These are phyloP conservation scores for Tokudaia tokunoshimensis DNA, from an alignment of 2,797 vertebrate species.

Conservation along the genomic window DNA sequence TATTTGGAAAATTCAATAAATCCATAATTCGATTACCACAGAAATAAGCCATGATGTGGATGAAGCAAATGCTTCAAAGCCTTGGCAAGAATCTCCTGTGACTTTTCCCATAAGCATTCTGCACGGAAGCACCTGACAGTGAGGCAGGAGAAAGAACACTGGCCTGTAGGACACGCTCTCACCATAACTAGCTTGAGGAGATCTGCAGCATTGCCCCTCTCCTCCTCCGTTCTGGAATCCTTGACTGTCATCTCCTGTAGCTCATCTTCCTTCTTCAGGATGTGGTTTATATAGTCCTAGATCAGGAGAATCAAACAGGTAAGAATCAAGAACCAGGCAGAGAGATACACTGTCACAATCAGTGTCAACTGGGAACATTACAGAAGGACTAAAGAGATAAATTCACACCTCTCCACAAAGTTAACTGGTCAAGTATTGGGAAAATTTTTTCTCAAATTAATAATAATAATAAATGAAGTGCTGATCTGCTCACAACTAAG, in stretches of 20 bases:
- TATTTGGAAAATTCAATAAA: conserved; percentile 23
- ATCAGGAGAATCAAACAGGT: background rate
- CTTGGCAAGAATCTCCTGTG: background rate
- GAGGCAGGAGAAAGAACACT: background rate
- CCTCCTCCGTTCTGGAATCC: conserved; percentile 91
- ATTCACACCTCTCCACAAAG: background rate
- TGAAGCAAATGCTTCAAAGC: background rate
- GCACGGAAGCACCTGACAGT: background rate
- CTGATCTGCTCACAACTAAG: background rate
- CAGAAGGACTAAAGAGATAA: background rate
- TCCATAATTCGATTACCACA: background rate
- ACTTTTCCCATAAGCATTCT: background rate
- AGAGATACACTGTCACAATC: background rate
- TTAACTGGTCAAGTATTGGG: background rate
- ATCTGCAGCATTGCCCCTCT: conserved; percentile 87
- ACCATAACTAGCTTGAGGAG: conserved; percentile 91
- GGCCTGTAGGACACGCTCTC: conserved; percentile 56
- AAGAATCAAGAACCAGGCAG: background rate
- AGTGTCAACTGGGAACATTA: background rate
- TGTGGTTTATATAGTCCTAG: conserved; percentile 92
- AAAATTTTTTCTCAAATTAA: background rate
- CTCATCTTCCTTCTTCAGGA: conserved; percentile 90
- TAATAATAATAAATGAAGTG: background rate
- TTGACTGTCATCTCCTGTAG: conserved; percentile 90
- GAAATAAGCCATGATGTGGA: conserved; percentile 25